Conservation (phyloP, 2,797 vertebrate species). For the Loriculus beryllinus region DNA sequence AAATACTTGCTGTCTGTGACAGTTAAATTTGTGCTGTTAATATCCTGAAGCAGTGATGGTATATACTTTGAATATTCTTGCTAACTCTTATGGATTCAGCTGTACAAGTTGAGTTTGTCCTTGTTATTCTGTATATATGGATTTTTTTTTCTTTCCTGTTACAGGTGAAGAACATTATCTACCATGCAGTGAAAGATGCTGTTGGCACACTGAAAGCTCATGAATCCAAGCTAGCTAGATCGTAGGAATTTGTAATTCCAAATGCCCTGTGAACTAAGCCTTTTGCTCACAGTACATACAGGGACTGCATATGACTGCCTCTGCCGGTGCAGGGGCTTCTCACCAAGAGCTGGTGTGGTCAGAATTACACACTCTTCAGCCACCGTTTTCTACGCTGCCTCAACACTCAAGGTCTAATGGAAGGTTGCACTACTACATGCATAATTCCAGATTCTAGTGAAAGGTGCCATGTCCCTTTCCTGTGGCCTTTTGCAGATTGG, state of each 20-base stretch:
- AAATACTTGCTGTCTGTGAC: background rate
- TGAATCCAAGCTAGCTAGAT: slow-evolving; percentile 91
- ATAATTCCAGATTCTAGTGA: slow-evolving; percentile 65
- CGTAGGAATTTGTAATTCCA: slow-evolving; percentile 78
- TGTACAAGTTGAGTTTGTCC: background rate
- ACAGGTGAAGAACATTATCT: slow-evolving; percentile 99
- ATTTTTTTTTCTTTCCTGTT: slow-evolving; percentile 9
- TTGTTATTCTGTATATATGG: background rate
- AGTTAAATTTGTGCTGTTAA: background rate
- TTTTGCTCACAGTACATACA: slow-evolving; percentile 67
- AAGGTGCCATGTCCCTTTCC: slow-evolving; percentile 75
- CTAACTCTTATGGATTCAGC: background rate
- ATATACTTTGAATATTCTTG: background rate
- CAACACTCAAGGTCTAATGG: slow-evolving; percentile 71
- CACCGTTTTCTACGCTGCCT: slow-evolving; percentile 78
- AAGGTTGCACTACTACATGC: slow-evolving; percentile 70
- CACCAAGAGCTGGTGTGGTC: slow-evolving; percentile 71
- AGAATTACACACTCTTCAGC: slow-evolving; percentile 79
- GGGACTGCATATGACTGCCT: slow-evolving; percentile 67
- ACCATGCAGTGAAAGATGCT: slow-evolving; percentile 98
- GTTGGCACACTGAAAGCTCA: slow-evolving; percentile 97
- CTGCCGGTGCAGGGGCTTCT: slow-evolving; percentile 71
- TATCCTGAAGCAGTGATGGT: background rate
- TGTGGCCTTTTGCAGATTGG: slow-evolving; percentile 74
- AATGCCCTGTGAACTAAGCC: slow-evolving; percentile 67